Percentiles rank a stretch among this genome's conserved stretches.
Conservation (phyloP, 2,797 vertebrate species). For the Tamandua tetradactyla region DNA sequence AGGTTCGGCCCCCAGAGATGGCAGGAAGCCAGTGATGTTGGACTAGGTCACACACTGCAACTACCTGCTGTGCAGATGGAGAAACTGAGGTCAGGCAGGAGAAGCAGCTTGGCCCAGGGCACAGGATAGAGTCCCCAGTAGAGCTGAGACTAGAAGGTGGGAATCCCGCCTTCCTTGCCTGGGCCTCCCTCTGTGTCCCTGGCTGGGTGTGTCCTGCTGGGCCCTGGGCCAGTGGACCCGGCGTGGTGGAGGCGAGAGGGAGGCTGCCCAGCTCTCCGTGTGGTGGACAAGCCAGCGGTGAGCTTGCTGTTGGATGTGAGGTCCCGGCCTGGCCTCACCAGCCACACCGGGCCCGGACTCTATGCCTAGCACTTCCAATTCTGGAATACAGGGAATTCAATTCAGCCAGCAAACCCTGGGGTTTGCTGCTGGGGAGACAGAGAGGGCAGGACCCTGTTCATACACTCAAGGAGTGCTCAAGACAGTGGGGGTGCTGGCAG, state of each 20-base stretch:
- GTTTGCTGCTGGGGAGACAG: background rate
- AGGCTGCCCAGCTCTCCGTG: background rate
- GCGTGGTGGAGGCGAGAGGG: background rate
- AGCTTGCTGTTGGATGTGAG: background rate
- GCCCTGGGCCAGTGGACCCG: background rate
- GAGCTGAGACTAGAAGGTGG: background rate
- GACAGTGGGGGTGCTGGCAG: background rate
- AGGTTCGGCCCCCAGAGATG: background rate
- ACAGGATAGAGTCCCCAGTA: background rate
- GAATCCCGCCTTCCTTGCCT: background rate
- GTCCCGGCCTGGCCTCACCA: background rate
- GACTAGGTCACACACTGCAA: no score
- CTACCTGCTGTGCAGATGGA: background rate
- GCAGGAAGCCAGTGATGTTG: background rate
- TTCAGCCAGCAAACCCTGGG: background rate
- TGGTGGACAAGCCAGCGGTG: background rate
- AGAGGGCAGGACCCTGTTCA: background rate
- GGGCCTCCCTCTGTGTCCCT: background rate
- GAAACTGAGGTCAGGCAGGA: background rate
- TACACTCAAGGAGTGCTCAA: background rate
- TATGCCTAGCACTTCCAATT: background rate
- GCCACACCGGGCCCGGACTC: background rate
- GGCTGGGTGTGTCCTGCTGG: background rate
- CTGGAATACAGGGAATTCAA: background rate
- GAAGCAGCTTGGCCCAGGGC: background rate